These are phyloP conservation scores for Nycteola revayana DNA, from an alignment of 2,888 invertebrate genomes.

Conservation along the genomic window DNA sequence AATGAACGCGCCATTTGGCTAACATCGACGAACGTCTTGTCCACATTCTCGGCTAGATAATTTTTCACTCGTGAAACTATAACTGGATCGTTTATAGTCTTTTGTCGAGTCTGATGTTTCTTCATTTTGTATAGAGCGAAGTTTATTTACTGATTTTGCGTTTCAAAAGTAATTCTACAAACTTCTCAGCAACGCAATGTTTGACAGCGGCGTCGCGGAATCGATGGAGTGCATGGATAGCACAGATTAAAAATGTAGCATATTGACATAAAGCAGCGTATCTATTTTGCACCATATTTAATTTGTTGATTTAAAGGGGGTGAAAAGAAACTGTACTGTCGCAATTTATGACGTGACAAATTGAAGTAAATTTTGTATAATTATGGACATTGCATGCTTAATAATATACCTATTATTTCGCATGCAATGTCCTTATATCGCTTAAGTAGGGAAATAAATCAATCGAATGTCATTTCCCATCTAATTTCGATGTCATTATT, in stretches of 20 bases:
- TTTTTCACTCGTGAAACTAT: conserved; percentile 85
- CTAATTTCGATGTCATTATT: too few species aligned
- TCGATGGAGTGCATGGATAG: conserved; percentile 60
- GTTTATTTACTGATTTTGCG: conserved; percentile 10
- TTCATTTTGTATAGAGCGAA: conserved; percentile 56
- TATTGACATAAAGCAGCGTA: conserved; percentile 21
- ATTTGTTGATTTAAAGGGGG: background rate
- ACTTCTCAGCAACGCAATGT: conserved; percentile 47
- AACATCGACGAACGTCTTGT: conserved; percentile 91
- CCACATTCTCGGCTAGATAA: conserved; percentile 91
- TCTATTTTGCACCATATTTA: too few species aligned
- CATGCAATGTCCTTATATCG: too few species aligned
- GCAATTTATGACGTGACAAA: too few species aligned
- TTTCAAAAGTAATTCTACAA: conserved; percentile 22
- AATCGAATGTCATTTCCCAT: too few species aligned
- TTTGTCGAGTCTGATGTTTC: conserved; percentile 75
- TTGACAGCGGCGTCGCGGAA: conserved; percentile 64
- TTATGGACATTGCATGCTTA: too few species aligned
- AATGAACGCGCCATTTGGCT: conserved; percentile 91
- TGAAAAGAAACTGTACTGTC: background rate
- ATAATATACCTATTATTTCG: too few species aligned
- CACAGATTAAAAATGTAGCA: conserved; percentile 31
- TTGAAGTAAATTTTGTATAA: too few species aligned
- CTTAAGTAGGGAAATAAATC: too few species aligned
- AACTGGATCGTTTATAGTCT: conserved; percentile 76